phyloP scores from a whole-genome alignment of 2,888 invertebrate genomes.

The Diarsia rubi region DNA sequence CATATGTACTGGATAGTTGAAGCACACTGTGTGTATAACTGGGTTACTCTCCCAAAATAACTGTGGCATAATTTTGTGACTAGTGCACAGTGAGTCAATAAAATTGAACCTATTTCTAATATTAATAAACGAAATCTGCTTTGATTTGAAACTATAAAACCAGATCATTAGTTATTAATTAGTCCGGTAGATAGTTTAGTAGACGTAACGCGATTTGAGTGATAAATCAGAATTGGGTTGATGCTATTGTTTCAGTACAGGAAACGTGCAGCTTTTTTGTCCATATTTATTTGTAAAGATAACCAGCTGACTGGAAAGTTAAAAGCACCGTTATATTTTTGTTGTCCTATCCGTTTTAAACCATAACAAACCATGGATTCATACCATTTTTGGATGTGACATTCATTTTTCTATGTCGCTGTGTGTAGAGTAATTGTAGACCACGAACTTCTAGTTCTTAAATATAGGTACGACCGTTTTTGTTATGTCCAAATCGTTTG shows the following conservation, averaged over 20 bases:
- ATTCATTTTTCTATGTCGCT: slow-evolving; percentile 26
- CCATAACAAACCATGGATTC: slow-evolving; percentile 38
- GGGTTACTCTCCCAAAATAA: slow-evolving; percentile 80
- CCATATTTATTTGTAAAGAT: background rate
- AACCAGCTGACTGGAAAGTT: background rate
- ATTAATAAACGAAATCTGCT: background rate
- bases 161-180: background rate
- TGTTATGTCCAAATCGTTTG: slow-evolving; percentile 19
- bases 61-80: slow-evolving; percentile 75
- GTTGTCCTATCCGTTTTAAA: background rate
- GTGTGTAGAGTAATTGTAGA: slow-evolving; percentile 1
- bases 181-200: background rate
- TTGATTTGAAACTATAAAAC: background rate
- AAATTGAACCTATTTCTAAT: slow-evolving; percentile 35
- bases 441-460: slow-evolving; percentile 21
- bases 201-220: slow-evolving; percentile 8
- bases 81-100: slow-evolving; percentile 61
- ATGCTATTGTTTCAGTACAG: slow-evolving; percentile 11
- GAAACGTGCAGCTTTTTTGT: slow-evolving; percentile 10
- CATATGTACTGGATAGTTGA: slow-evolving; percentile 39
- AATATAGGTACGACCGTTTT: slow-evolving; percentile 25
- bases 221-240: slow-evolving; percentile 25
- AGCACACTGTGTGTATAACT: slow-evolving; percentile 62
- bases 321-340: background rate
- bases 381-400: slow-evolving; percentile 40